phyloP scores from a whole-genome alignment of 2,113 vertebrate species.

The Haemorhous mexicanus region DNA sequence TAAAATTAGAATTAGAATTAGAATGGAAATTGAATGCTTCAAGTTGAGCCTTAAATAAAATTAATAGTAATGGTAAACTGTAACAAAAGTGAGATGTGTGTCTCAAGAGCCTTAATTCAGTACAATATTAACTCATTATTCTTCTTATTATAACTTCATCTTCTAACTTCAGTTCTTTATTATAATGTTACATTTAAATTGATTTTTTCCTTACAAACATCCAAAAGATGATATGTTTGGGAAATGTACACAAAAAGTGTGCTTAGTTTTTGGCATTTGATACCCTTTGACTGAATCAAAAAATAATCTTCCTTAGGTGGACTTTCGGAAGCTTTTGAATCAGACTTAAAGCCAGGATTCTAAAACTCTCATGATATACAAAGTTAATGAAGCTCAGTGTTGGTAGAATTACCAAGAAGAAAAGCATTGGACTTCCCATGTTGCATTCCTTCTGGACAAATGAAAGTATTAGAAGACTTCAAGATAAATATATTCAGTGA shows the following conservation, averaged over 20 bases:
- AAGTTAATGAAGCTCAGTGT: not conserved
- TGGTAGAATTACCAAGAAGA: not conserved
- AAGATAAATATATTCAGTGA: not conserved
- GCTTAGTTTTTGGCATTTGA: not conserved
- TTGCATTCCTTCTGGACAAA: not conserved
- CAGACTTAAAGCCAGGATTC: not conserved
- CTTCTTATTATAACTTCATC: not conserved
- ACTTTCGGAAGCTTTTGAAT: not conserved
- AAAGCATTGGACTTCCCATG: not conserved
- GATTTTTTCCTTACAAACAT: not conserved
- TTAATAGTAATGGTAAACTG: not conserved
- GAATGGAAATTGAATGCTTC: not conserved
- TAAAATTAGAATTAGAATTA: not conserved
- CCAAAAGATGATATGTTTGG: not conserved
- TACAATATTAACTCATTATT: not conserved
- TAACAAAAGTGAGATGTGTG: not conserved
- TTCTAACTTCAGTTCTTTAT: not conserved
- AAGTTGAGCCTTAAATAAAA: slow-evolving; percentile 29
- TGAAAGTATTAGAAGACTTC: not conserved
- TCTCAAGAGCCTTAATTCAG: not conserved
- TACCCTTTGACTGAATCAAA: not conserved
- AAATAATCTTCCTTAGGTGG: not conserved
- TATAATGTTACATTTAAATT: not conserved
- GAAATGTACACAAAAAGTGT: not conserved
- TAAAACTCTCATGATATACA: not conserved